Base-by-base conservation (phyloP, 2,113 vertebrate genomes). In the Nematolebias whitei region DNA sequence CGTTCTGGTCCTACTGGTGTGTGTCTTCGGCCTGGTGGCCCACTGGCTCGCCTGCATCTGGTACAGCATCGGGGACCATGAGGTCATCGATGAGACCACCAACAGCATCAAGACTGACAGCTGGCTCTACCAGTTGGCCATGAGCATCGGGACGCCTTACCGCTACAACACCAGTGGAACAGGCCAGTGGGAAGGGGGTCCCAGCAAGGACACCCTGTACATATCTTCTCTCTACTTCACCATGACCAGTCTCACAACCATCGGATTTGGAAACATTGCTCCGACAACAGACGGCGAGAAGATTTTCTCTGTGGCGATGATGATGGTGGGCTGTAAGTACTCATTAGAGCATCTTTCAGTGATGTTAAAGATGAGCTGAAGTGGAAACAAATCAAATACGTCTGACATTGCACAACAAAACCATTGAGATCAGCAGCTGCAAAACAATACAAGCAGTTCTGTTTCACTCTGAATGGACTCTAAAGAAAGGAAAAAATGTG, bases 261-360 rank as follows among this genome's bases (percentile, higher is more conserved):
- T 98, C 72, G 97, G 97, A 73, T 99, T 99, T 87, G 97, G 97
- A 55, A 99, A 99, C 91, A 99, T 99, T 59, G 97, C 97, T 73
- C 97, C 97, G 1, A 98, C 96, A 68, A 99, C 97, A 0, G 97
- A 99, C 0, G 95, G 96, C 45, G 97, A 99, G 92, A 99, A 99
- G 94, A 97, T 99, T 73, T 99, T 99, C 86, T 98, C 96, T 0
- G 97, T 99, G 90, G 97, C 97, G 61, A 99, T 98, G 97, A 99
- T 99, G 97, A 99, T 99, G 97, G 97, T 99, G 89, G 97, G 97
- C 91, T 99, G 97, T 99, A 91, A 98, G 97, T 99, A 85, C 24
- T 20, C 20, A 1, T 13, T 29, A 35, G 32, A 44, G 18, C 15
- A 54, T 44, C 22, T 4, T 49, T 8, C 8, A 5, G 6, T 40